A percentile compares a stretch with the other conserved stretches of the same genome.
These are phyloP conservation scores for Carollia perspicillata DNA, from an alignment of 2,113 vertebrate species.

Conservation along the genomic window DNA sequence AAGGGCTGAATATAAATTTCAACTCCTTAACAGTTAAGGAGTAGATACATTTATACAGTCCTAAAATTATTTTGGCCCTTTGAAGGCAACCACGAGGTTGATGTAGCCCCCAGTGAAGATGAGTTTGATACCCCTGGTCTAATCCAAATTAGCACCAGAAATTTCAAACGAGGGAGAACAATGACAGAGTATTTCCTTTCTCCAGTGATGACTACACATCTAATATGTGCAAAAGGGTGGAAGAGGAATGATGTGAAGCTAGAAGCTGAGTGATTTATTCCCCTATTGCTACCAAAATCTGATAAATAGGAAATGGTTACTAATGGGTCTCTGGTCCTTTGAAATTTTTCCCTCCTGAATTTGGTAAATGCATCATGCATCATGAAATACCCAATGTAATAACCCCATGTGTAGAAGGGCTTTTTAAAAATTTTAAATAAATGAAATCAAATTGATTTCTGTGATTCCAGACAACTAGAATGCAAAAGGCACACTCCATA, in stretches of 20 bases:
- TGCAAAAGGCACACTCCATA: not conserved
- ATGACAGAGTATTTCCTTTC: not conserved
- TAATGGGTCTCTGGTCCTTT: not conserved
- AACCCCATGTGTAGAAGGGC: not conserved
- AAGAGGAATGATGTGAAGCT: not conserved
- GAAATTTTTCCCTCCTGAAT: not conserved
- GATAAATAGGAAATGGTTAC: not conserved
- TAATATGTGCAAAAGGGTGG: not conserved
- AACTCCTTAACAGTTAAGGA: no score
- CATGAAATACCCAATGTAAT: not conserved
- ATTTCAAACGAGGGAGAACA: not conserved
- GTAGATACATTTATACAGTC: no score
- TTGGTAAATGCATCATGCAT: conserved; percentile 12
- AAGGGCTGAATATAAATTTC: no score
- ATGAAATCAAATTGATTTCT: conserved; percentile 18
- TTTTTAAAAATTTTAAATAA: not conserved
- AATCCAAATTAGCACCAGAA: not conserved
- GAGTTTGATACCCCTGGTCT: not conserved
- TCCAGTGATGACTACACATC: not conserved
- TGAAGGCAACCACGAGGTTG: no score
- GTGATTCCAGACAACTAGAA: not conserved
- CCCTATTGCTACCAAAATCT: not conserved
- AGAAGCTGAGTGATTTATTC: not conserved
- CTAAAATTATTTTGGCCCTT: no score
- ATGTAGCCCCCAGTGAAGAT: no score